phyloP scores from a whole-genome alignment of 1,140 invertebrate genomes.

The Drosophila pseudoobscura region DNA sequence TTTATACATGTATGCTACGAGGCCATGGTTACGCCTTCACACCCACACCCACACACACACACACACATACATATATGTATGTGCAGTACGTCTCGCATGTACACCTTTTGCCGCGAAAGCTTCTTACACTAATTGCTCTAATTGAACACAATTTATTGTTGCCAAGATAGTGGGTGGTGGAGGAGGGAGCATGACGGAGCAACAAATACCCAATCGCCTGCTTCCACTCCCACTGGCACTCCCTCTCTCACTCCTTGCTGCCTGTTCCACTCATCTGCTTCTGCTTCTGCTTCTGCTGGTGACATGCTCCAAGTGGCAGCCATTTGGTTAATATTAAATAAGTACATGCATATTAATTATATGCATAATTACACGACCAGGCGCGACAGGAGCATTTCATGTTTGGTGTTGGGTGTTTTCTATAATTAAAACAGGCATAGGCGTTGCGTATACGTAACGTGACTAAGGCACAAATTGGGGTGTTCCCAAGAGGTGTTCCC shows the following conservation, averaged over 20 bases:
- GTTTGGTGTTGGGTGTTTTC: slow-evolving; percentile 21
- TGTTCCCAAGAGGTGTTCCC: slow-evolving; percentile 22
- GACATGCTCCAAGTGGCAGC: slow-evolving; percentile 56
- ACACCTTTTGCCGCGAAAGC: slow-evolving; percentile 31
- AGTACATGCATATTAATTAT: slow-evolving; percentile 79
- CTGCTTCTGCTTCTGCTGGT: slow-evolving; percentile 22
- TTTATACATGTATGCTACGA: slow-evolving; percentile 38
- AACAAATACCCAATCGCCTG: slow-evolving; percentile 12
- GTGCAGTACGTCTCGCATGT: not conserved
- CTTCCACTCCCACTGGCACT: not conserved
- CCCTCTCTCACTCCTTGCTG: not conserved
- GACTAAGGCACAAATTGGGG: slow-evolving; percentile 32
- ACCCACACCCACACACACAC: slow-evolving; percentile 2
- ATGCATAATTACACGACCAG: slow-evolving; percentile 73
- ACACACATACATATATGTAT: not conserved
- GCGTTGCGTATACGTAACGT: slow-evolving; percentile 67
- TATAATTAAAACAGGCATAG: slow-evolving; percentile 60
- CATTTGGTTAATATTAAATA: slow-evolving; percentile 76
- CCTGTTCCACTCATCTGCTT: slow-evolving; percentile 3
- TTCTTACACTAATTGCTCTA: slow-evolving; percentile 74
- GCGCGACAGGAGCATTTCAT: slow-evolving; percentile 13
- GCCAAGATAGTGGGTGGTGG: slow-evolving; percentile 14
- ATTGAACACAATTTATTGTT: slow-evolving; percentile 75
- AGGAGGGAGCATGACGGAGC: not conserved
- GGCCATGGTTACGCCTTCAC: slow-evolving; percentile 9